phyloP scores from a whole-genome alignment of 1,140 invertebrate species.

The Macrosteles quadrilineatus region DNA sequence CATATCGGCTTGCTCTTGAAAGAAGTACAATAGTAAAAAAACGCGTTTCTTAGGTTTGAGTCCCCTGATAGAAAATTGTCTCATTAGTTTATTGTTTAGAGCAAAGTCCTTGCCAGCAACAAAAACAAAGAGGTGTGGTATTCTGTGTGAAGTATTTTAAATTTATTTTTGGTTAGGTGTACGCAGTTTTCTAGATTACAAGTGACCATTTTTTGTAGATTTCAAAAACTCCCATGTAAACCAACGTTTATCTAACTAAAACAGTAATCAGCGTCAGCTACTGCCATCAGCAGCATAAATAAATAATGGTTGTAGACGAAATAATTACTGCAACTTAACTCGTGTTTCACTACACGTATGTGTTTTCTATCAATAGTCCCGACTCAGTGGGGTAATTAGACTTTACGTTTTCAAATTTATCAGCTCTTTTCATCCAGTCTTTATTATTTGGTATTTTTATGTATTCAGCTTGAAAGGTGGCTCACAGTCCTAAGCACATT shows the following conservation, averaged over 20 bases:
- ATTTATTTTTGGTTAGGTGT: slow-evolving; percentile 4
- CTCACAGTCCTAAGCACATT: background rate
- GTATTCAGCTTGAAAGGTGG: slow-evolving; percentile 20
- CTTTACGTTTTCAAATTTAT: background rate
- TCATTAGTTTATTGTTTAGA: no score
- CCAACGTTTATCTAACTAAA: slow-evolving; percentile 2
- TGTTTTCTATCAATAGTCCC: slow-evolving; percentile 50
- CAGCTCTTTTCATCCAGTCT: slow-evolving; percentile 8
- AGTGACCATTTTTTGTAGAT: slow-evolving; percentile 5
- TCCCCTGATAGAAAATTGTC: no score
- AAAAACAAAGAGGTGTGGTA: slow-evolving; percentile 20
- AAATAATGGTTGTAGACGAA: slow-evolving; percentile 52
- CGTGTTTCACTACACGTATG: slow-evolving; percentile 49
- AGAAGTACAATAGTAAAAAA: no score
- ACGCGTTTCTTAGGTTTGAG: no score
- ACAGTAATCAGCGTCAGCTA: slow-evolving; percentile 50
- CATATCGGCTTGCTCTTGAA: no score
- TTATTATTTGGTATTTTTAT: slow-evolving; percentile 18
- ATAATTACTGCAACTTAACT: slow-evolving; percentile 45
- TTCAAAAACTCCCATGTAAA: slow-evolving; percentile 12
- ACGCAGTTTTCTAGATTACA: slow-evolving; percentile 10
- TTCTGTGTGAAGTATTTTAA: slow-evolving; percentile 13
- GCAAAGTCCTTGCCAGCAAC: no score
- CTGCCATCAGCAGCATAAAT: slow-evolving; percentile 50
- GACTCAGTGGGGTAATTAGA: slow-evolving; percentile 44